These are phyloP conservation scores for Silurus aristotelis DNA, from an alignment of 2,797 vertebrate genomes.

Conservation along the genomic window DNA sequence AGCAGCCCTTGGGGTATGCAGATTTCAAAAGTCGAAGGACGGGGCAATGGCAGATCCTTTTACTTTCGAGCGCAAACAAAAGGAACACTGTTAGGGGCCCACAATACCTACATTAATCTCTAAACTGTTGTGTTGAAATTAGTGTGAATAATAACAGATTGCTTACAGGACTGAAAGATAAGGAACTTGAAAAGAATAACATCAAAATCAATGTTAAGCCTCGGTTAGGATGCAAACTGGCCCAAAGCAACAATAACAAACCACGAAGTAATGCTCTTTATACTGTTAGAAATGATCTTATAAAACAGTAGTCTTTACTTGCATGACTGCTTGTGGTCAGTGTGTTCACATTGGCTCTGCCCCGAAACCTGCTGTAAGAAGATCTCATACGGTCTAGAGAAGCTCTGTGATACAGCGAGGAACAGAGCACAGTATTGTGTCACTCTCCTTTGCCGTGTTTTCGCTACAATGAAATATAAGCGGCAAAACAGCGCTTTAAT, in stretches of 20 bases:
- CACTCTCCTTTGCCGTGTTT: conserved; percentile 35
- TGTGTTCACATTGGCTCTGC: not conserved
- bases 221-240: not conserved
- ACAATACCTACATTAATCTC: conserved; percentile 41
- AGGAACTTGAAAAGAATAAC: not conserved
- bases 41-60: conserved; percentile 46
- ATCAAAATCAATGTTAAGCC: not conserved
- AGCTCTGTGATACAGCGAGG: conserved; percentile 31
- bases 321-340: conserved; percentile 5
- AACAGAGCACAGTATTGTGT: conserved; percentile 55
- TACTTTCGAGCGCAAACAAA: conserved; percentile 47
- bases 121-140: conserved; percentile 31
- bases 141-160: conserved; percentile 30
- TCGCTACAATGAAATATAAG: conserved; percentile 52
- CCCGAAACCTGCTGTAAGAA: conserved; percentile 44
- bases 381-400: conserved; percentile 44
- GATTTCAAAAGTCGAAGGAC: conserved; percentile 44
- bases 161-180: conserved; percentile 26
- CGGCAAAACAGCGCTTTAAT: conserved; percentile 52
- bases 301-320: conserved; percentile 14
- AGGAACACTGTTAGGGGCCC: conserved; percentile 44
- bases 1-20: conserved; percentile 51
- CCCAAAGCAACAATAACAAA: not conserved
- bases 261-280: not conserved
- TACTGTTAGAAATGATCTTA: conserved; percentile 31